Evolutionary conservation across 2,113 vertebrate species (phyloP), one percentile per base, ranked within the genome.

Genomic region (Notarius quadriscutis): DNA sequence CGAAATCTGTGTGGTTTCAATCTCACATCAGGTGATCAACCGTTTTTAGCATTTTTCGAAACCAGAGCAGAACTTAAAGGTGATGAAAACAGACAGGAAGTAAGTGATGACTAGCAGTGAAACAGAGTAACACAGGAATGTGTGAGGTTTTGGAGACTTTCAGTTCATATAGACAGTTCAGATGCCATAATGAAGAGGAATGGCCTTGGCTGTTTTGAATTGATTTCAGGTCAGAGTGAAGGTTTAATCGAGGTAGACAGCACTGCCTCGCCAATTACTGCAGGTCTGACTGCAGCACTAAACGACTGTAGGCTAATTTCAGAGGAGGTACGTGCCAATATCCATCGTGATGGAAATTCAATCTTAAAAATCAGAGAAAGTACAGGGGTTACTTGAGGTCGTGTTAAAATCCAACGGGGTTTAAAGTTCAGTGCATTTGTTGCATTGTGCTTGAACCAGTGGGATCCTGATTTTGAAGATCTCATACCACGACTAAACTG

Each of bases 181-280:
- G 74, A 86, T 58, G 85, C 79, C 69, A 82, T 86, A 91, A 89
- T 89, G 85, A 92, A 87, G 89, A 91, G 88, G 53, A 83, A 88
- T 91, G 84, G 86, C 55, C 34, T 86, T 14, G 30, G 67, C 27
- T 87, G 77, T 88, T 86, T 87, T 87, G 17, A 84, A 92, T 91
- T 88, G 53, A 92, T 89, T 88, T 89, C 12, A 12, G 84, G 74
- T 88, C 69, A 87, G 74, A 90, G 80, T 78, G 69, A 72, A 60
- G 12, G 84, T 91, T 90, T 90, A 88, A 58, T 85, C 50, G 67
- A 63, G 53, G 75, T 79, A 58, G 60, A 90, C 84, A 57, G 86
- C 85, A 60, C 84, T 27, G 58, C 77, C 84, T 89, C 51, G 17
- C 75, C 88, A 92, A 90, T 92, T 88, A 90, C 58, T 65, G 80